A percentile compares a stretch with the other conserved stretches of the same genome.
phyloP scores from a whole-genome alignment of 2,797 vertebrate genomes.

The Bovichtus diacanthus region DNA sequence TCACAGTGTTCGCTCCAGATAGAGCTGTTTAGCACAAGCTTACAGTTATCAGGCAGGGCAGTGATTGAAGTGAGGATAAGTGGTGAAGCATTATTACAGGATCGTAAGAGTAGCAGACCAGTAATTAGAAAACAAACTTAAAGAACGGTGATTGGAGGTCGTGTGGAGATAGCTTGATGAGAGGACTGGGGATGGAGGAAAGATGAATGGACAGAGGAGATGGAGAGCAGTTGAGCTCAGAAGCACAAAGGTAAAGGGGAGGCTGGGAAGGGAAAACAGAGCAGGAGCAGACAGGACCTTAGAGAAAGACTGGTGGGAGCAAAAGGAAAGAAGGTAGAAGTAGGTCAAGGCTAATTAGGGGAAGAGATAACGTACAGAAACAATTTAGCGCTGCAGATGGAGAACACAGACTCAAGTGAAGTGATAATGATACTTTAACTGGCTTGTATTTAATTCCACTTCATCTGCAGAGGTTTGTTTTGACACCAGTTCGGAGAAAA shows the following conservation, averaged over 20 bases:
- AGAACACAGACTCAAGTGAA: constrained; percentile 42
- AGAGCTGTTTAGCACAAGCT: constrained; percentile 75
- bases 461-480: constrained; percentile 32
- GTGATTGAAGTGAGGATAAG: constrained; percentile 77
- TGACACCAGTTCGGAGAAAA: constrained; percentile 21
- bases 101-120: constrained; percentile 69
- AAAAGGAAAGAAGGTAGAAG: constrained; percentile 58
- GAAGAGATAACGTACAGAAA: constrained; percentile 54
- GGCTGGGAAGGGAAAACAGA: constrained; percentile 23
- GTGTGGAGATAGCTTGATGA: constrained; percentile 62
- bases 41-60: constrained; percentile 74
- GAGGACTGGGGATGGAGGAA: constrained; percentile 24
- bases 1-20: constrained; percentile 73
- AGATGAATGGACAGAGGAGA: constrained; percentile 57
- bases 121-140: constrained; percentile 73
- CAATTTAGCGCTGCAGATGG: constrained; percentile 46
- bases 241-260: constrained; percentile 31
- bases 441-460: constrained; percentile 38
- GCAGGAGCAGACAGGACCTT: constrained; percentile 34
- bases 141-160: constrained; percentile 60
- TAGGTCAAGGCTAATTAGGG: constrained; percentile 69
- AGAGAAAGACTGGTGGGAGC: constrained; percentile 44
- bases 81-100: constrained; percentile 69
- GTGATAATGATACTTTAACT: constrained; percentile 30
- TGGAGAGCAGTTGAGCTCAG: constrained; percentile 36